Base-by-base conservation (phyloP, 2,797 vertebrate genomes). In the Poecilia wingei region DNA sequence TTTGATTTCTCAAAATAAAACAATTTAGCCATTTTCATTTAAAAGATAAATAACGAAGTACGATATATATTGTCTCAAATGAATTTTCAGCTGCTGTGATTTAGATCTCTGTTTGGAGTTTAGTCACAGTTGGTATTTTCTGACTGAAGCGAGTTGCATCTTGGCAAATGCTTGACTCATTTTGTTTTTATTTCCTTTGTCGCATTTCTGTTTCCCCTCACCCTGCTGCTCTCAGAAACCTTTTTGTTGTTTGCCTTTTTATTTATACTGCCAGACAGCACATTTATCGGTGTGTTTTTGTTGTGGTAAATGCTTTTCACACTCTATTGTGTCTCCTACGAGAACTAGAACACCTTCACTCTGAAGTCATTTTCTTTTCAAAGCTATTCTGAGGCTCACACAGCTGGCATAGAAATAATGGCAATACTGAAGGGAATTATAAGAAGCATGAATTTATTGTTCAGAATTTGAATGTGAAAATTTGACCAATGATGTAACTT, bases 231-330 rank as follows among this genome's bases (percentile, higher is more conserved):
- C 73, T 64, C 57, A 33, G n/a, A 75, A 22, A 66, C 68, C 6
- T 71, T 75, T 78, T 55, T 74, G 46, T 31, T 45, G 22, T 76
- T 10, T 66, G 53, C 53, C 47, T 84, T 79, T 36, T 68, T 73
- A 77, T 82, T 82, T 57, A 75, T 79, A 9, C 77, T 78, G 8
- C 45, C 49, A 66, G 33, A 80, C 28, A 69, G 55, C 41, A 77
- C 83, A 84, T 87, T 89, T 57, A 81, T 85, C 76, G 76, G 76
- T 66, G 59, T 59, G 57, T 59, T 49, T 70, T 74, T 36, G 18
- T 31, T 8, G 0, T 45, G 14, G 22, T 39, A 18, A 28, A 47
- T 31, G 46, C 12, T 47, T 76, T 51, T 69, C 47, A 41, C 53
- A 68, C 77, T 71, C 53, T 22, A n/a, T 70, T 82, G 51, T 80